Evolutionary conservation across 2,797 vertebrate genomes (phyloP).

Genomic region (Mionectes olivaceus): DNA sequence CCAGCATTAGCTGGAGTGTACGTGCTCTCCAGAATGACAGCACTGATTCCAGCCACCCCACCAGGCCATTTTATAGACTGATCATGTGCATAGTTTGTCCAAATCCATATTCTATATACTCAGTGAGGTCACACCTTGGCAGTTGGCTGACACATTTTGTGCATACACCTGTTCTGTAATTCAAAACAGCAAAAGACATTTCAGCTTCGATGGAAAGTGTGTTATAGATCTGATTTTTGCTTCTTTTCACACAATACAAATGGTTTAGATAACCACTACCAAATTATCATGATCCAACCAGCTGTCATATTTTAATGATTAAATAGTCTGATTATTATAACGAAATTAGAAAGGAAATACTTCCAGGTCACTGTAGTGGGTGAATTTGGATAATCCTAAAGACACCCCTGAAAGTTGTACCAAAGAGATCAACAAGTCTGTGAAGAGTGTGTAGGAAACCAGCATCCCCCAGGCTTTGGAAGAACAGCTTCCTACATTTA

Average conservation of each 20-base stretch:
- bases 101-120: neutral
- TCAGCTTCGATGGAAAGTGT: neutral
- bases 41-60: neutral
- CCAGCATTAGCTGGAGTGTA: neutral
- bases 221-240: neutral
- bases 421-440: neutral
- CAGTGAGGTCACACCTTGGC: neutral
- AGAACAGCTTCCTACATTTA: neutral
- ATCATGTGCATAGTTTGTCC: neutral
- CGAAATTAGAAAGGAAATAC: neutral
- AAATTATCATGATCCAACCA: neutral
- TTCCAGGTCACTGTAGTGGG: neutral
- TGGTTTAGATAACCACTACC: neutral
- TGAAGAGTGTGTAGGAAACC: neutral
- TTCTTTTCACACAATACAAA: neutral
- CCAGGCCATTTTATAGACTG: neutral
- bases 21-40: accelerated
- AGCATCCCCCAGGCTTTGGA: neutral
- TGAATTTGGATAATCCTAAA: neutral
- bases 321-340: neutral
- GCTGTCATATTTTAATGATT: neutral
- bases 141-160: neutral
- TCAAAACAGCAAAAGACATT: neutral
- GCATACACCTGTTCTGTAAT: neutral
- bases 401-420: accelerated